Percentiles rank a stretch among this genome's conserved stretches.
These are phyloP conservation scores for Drosophila mayri DNA, from an alignment of 1,140 invertebrate species.

Conservation along the genomic window DNA sequence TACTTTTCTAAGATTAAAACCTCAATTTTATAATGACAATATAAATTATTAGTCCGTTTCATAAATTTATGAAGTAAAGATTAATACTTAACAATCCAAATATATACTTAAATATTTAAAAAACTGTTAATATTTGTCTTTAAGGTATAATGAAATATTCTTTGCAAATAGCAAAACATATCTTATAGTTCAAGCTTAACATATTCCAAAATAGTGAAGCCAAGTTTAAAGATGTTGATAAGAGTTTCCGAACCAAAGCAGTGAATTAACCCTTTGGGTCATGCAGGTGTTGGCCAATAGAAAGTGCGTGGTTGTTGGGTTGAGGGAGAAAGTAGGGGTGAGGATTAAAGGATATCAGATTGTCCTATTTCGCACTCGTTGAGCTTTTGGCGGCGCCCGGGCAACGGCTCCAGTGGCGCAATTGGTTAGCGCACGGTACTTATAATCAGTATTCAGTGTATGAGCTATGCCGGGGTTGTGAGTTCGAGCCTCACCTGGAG, in stretches of 20 bases:
- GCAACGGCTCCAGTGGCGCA: constrained; percentile 99
- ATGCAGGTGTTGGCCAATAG: background rate
- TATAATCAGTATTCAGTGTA: constrained; percentile 92
- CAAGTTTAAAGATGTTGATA: background rate
- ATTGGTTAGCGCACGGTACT: constrained; percentile 99
- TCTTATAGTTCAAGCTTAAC: background rate
- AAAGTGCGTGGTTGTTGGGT: constrained; percentile 7
- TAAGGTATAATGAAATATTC: background rate
- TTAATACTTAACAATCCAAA: background rate
- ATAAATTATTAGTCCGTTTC: background rate
- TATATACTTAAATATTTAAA: background rate
- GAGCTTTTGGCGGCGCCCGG: constrained; percentile 98
- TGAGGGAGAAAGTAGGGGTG: background rate
- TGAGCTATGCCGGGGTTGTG: constrained; percentile 98
- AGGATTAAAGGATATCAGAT: constrained; percentile 37
- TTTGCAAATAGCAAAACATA: background rate
- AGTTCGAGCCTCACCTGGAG: constrained; percentile 98
- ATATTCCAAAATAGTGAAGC: background rate
- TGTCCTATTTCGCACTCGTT: constrained; percentile 89
- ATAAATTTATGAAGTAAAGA: background rate
- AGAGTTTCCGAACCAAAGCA: background rate
- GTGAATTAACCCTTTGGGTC: background rate
- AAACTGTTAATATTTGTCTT: too few species aligned
- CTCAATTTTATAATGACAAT: background rate
- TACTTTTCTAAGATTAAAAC: background rate